phyloP scores from a whole-genome alignment of 2,888 invertebrate genomes.

The Alentia gelatinosa region DNA sequence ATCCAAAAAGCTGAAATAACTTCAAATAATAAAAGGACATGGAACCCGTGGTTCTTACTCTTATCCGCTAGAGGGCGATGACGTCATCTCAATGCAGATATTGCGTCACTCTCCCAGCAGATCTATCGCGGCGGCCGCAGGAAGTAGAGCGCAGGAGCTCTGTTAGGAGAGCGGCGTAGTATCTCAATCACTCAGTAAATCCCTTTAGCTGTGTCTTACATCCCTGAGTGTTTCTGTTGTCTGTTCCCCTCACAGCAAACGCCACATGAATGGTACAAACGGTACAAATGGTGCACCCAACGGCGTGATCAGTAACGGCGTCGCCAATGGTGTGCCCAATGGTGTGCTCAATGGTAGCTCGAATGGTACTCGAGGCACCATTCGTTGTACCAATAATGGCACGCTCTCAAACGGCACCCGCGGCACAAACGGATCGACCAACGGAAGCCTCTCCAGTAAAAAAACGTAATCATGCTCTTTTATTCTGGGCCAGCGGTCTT shows the following conservation, averaged over 20 bases:
- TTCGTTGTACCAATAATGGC: not conserved
- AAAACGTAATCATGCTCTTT: not conserved
- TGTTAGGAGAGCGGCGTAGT: too few relatives aligned
- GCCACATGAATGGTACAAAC: not conserved
- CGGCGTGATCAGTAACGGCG: not conserved
- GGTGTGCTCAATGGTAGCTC: not conserved
- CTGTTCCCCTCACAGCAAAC: not conserved
- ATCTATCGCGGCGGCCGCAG: too few relatives aligned
- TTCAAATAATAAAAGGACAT: too few relatives aligned
- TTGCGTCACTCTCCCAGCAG: too few relatives aligned
- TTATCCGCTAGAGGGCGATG: too few relatives aligned
- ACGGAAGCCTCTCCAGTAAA: not conserved
- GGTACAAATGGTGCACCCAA: not conserved
- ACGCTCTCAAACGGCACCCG: constrained; percentile 6
- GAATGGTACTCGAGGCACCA: not conserved
- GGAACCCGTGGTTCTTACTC: too few relatives aligned
- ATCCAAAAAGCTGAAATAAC: too few relatives aligned
- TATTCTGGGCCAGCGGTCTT: not conserved
- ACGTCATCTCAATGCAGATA: too few relatives aligned
- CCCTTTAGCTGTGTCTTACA: too few relatives aligned
- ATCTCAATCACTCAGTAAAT: too few relatives aligned
- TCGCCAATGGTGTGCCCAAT: not conserved
- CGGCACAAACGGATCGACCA: constrained; percentile 8
- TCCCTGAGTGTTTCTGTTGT: too few relatives aligned
- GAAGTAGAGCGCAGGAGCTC: too few relatives aligned